Base-by-base conservation (phyloP, 1,140 invertebrate species). In the Bacillus rossius region DNA sequence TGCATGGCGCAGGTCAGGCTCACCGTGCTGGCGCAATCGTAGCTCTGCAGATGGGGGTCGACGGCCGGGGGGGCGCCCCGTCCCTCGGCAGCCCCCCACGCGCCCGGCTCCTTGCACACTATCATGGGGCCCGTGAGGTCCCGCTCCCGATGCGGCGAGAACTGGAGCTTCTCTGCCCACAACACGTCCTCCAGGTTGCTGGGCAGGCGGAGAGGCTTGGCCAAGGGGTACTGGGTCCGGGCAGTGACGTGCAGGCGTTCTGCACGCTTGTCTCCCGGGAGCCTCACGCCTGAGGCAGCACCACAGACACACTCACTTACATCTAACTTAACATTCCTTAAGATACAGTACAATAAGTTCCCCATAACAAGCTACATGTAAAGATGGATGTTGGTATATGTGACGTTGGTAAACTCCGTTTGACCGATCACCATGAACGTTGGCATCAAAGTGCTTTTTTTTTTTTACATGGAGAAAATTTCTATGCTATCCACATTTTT, bases 1-100 rank as follows among this genome's bases (percentile, higher is more conserved):
- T 89, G 86, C 86, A 88, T 88, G 0, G 78, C 79, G 2, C 84
- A 82, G 60, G 81, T 82, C 1, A 88, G 69, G 69, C 79, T 87
- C 1, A 88, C 77, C 1, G 81, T 76, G 14, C 84, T 83, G n/a
- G 76, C 75, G 56, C 81, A 85, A 64, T 87, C 85, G 70, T 87
- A 87, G n/a, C 81, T 83, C 48, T 81, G 81, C 2, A 83, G 71
- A 65, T 82, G 79, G 0, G 75, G 76, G 69, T 86, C 81, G 52
- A 62, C 65, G 55, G 71, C 51, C 42, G 73, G 75, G 59, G 75
- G 72, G 66, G 75, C 71, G 55, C 64, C 64, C 19, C 64, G 19
- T 57, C 62, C 63, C 62, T 19, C 65, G 17, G 60, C 63, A 34
- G 72, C 62, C 53, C 69, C 62, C 40, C 55, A 62, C 34, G 60